Evolutionary conservation across 1,140 invertebrate genomes (phyloP), one percentile per base, ranked within the genome.

Genomic region (Ostrea edulis): DNA sequence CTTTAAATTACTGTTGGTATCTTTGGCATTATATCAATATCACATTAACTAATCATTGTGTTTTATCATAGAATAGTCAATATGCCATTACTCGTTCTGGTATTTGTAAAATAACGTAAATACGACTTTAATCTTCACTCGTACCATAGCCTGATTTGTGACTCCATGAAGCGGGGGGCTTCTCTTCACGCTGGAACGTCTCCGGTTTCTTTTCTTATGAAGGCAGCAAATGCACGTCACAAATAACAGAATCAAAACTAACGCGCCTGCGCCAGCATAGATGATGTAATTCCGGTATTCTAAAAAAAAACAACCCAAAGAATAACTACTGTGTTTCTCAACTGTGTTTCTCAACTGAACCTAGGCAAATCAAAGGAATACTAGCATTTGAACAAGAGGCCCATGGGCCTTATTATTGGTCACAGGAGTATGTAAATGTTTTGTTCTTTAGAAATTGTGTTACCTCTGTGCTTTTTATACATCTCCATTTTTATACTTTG

Each of bases 121-220:
- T 12, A 58, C 9, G 20, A 3, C 9, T 14, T 58, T 58, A 9
- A 58, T n/a, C 8, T 58, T 17, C 55, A 62, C 7, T 7, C 55
- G n/a, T 77, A 77, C 68, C 25, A 35, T 77, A 35, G 68, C 68
- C 12, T 77, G 29, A 14, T 77, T 77, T 29, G 68, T 77, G 29
- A 77, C 8, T 77, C 29, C 25, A 44, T 77, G 25, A 2, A 14
- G 14, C 9, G 22, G 68, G 9, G 22, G 35, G 35, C 35, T 77
- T 77, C 29, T 77, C 11, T 29, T 77, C 14, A 17, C 29, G 2
- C 12, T 17, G 4, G 25, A 29, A 29, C 25, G 68, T 77, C 22
- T 35, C 29, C 9, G 29, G 12, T 35, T 77, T 35, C 68, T 9
- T 2, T 77, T 77, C 29, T 77, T 77, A 29, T 35, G 68, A 35